phyloP scores from a whole-genome alignment of 1,140 invertebrate species.

The Pseudomyrmex cubaensis region DNA sequence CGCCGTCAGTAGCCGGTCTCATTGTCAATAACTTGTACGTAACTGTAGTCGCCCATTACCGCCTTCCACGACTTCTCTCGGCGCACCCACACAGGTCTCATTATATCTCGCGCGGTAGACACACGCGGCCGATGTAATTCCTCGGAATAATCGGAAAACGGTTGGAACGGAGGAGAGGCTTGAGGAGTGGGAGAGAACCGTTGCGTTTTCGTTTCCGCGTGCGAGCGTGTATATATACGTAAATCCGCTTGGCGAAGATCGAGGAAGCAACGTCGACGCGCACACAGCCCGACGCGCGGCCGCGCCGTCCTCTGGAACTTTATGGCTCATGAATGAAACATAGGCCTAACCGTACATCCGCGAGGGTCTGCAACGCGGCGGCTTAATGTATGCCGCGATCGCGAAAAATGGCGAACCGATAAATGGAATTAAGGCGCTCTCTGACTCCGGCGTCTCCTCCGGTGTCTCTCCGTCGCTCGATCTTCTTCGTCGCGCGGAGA shows the following conservation, averaged over 20 bases:
- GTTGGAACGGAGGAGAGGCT: slow-evolving; percentile 1
- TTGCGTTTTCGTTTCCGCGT: slow-evolving; percentile 20
- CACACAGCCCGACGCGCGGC: slow-evolving; percentile 8
- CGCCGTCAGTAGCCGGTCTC: slow-evolving; percentile 21
- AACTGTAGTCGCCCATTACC: slow-evolving; percentile 1
- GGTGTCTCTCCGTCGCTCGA: slow-evolving; percentile 55
- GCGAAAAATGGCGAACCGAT: slow-evolving; percentile 76
- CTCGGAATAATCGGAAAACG: slow-evolving; percentile 40
- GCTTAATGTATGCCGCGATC: slow-evolving; percentile 76
- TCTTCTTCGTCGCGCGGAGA: slow-evolving; percentile 23
- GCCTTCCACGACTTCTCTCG: background rate
- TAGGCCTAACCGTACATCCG: slow-evolving; percentile 77
- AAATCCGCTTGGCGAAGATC: slow-evolving; percentile 35
- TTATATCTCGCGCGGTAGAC: slow-evolving; percentile 3
- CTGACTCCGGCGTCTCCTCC: slow-evolving; percentile 21
- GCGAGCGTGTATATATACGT: slow-evolving; percentile 15
- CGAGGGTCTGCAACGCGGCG: slow-evolving; percentile 74
- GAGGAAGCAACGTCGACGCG: slow-evolving; percentile 47
- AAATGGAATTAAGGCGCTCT: slow-evolving; percentile 75
- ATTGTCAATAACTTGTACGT: slow-evolving; percentile 20
- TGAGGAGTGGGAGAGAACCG: background rate
- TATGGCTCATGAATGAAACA: slow-evolving; percentile 84
- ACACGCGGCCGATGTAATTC: slow-evolving; percentile 13
- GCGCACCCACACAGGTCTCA: slow-evolving; percentile 23
- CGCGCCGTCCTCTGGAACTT: slow-evolving; percentile 73